Percentiles rank a stretch among this genome's conserved stretches.
Evolutionary conservation across 2,797 vertebrate genomes (phyloP).

Genomic region (Tauraco hartlaubi): DNA sequence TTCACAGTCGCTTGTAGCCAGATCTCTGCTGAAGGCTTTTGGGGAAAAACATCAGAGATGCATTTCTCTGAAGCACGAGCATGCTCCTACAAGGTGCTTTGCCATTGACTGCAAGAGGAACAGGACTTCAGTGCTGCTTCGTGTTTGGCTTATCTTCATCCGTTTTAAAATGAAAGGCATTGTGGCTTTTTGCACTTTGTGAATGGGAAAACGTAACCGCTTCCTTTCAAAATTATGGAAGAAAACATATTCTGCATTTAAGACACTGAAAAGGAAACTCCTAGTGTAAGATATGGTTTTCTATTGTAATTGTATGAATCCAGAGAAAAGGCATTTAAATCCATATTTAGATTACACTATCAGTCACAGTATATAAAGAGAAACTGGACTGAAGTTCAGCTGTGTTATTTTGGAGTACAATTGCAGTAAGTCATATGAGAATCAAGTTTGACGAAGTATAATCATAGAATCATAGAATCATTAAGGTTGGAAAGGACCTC

Average conservation of each 20-base stretch:
- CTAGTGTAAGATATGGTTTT: not conserved
- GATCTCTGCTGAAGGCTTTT: not conserved
- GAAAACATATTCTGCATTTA: not conserved
- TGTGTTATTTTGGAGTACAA: slow-evolving; percentile 34
- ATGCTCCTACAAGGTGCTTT: not conserved
- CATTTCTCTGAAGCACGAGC: not conserved
- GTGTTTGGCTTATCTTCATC: not conserved
- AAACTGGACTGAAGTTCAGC: not conserved
- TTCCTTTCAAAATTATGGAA: slow-evolving; percentile 1
- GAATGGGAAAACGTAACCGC: not conserved
- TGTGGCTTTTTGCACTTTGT: not conserved
- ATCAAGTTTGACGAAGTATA: not conserved
- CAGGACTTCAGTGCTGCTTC: not conserved
- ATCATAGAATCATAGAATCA: too few relatives aligned
- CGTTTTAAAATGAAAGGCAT: not conserved
- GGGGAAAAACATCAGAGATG: not conserved
- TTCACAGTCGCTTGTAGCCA: not conserved
- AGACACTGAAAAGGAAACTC: not conserved
- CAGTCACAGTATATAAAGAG: not conserved
- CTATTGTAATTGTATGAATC: not conserved
- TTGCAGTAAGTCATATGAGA: not conserved
- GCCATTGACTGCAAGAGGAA: not conserved
- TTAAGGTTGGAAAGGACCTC: too few relatives aligned
- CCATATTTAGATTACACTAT: not conserved
- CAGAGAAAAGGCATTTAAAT: not conserved